Evolutionary conservation across 2,888 invertebrate species (phyloP), one percentile per base, ranked within the genome.

Genomic region (Eupithecia centaureata): DNA sequence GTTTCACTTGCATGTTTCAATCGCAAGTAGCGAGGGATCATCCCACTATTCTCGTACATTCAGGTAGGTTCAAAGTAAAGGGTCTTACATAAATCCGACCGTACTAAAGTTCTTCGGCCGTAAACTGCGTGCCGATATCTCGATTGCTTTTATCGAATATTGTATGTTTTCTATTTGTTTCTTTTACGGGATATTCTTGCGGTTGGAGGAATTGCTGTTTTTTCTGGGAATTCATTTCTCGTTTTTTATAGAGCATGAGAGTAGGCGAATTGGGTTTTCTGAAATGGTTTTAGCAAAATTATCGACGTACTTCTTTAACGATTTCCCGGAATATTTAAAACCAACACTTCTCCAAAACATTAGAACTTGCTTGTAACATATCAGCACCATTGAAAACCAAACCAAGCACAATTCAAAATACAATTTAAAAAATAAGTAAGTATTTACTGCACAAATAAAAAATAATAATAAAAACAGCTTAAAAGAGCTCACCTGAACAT

Each of bases 141-240:
- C 79, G 88, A 90, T 89, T 89, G 87, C 86, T 87, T 89, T 85
- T 87, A 88, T 86, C 87, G 84, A 86, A 86, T 87, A 83, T 84
- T 82, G 84, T 73, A 67, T 73, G 68, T 73, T 73, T 68, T 67
- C 60, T 72, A 51, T 72, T 73, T 70, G 69, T 72, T 72, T 75
- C 68, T 71, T 70, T 71, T 71, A 47, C 47, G 47, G 22, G 47
- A n/a, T 47, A 56, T 70, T 59, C 54, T 35, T 68, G 65, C 65
- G 66, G 70, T 58, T 27, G 27, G 56, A 3, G n/a, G 30, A 30
- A 28, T 3, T 56, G 30, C 2, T 27, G 52, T 52, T 27, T 52
- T 51, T 52, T 12, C 22, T 1, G 47, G 47, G 12, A 47, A 47
- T 47, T 10, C 22, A 47, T 10, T 47, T 47, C 42, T 10, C 10